Evolutionary conservation across 2,797 vertebrate genomes (phyloP).

Genomic region (Melanotaenia parkinsoni): DNA sequence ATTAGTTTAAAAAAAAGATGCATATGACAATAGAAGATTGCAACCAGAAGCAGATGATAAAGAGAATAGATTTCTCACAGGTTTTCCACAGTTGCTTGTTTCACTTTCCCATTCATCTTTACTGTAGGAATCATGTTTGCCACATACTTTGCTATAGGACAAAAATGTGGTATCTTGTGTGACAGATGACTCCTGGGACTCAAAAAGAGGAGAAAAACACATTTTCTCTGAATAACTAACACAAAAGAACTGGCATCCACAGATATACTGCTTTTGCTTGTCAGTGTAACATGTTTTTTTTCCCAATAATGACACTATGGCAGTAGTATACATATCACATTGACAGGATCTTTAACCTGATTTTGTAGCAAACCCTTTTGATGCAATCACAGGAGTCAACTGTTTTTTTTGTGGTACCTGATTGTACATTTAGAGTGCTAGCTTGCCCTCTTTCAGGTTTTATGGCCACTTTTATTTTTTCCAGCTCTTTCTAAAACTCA

Average conservation of each 20-base stretch:
- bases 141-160: too few species aligned
- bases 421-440: not conserved
- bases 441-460: not conserved
- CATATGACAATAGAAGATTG: too few species aligned
- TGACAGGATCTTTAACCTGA: not conserved
- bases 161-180: too few species aligned
- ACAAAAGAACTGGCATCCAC: not conserved
- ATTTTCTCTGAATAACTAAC: not conserved
- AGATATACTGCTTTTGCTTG: not conserved
- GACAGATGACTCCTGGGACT: too few species aligned
- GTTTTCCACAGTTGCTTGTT: too few species aligned
- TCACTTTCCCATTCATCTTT: too few species aligned
- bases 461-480: not conserved
- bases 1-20: too few species aligned
- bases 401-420: not conserved
- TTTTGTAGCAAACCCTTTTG: not conserved
- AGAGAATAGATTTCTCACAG: too few species aligned
- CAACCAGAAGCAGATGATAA: too few species aligned
- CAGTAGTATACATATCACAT: too few species aligned
- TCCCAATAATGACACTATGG: not conserved
- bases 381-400: constrained; percentile 3
- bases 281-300: not conserved
- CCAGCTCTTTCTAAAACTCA: not conserved
- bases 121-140: too few species aligned
- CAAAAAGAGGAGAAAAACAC: not conserved